phyloP scores from a whole-genome alignment of 2,113 vertebrate genomes.

The Austrofundulus limnaeus region DNA sequence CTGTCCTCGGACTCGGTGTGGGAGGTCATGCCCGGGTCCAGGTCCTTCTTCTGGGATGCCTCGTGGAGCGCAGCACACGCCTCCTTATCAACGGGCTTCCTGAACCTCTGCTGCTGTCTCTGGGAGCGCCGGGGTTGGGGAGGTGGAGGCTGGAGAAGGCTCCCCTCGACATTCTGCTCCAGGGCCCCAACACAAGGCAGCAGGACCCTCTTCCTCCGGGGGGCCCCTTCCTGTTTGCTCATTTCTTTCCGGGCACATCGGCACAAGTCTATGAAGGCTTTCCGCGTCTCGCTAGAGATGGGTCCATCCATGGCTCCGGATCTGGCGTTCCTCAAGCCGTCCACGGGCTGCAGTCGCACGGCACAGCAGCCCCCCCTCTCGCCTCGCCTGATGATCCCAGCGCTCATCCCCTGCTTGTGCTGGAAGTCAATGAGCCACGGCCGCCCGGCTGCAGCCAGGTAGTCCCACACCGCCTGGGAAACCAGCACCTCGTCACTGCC shows the following conservation, averaged over 20 bases:
- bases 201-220: slow-evolving; percentile 84
- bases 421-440: slow-evolving; percentile 90
- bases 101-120: slow-evolving; percentile 80
- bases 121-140: slow-evolving; percentile 78
- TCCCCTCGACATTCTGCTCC: slow-evolving; percentile 72
- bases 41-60: slow-evolving; percentile 61
- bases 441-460: slow-evolving; percentile 87
- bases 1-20: slow-evolving; percentile 78
- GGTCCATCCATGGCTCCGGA: slow-evolving; percentile 77
- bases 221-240: slow-evolving; percentile 83
- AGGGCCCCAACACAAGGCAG: slow-evolving; percentile 78
- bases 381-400: slow-evolving; percentile 86
- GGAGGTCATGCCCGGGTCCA: slow-evolving; percentile 51
- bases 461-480: slow-evolving; percentile 92
- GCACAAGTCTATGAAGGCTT: slow-evolving; percentile 85
- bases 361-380: slow-evolving; percentile 93
- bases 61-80: slow-evolving; percentile 70
- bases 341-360: slow-evolving; percentile 85
- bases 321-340: slow-evolving; percentile 77
- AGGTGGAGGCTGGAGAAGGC: slow-evolving; percentile 75
- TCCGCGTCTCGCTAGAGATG: slow-evolving; percentile 82
- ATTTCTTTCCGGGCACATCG: slow-evolving; percentile 87
- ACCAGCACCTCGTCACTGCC: slow-evolving; percentile 91
- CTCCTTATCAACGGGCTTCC: slow-evolving; percentile 77
- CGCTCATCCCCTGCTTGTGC: slow-evolving; percentile 88